Conservation (phyloP, 2,797 vertebrate species). For the Coregonus sp. region DNA sequence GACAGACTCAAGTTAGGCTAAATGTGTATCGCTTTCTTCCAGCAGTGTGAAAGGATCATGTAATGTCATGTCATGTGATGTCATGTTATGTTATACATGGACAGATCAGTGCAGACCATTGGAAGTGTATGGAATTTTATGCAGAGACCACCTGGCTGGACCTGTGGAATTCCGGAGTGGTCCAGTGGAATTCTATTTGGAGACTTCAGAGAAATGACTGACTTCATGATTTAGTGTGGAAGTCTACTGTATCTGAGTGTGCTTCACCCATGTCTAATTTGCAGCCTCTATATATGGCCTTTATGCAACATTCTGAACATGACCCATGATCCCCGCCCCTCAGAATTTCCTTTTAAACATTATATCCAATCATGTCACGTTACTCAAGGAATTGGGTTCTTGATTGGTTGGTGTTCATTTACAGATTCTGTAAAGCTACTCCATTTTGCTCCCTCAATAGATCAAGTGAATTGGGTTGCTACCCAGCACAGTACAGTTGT, state of each 20-base stretch:
- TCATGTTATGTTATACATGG: background rate
- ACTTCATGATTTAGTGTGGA: constrained; percentile 32
- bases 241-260: constrained; percentile 35
- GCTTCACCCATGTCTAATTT: constrained; percentile 62
- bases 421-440: constrained; percentile 27
- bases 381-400: constrained; percentile 35
- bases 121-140: background rate
- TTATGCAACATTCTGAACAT: constrained; percentile 61
- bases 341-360: constrained; percentile 53
- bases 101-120: background rate
- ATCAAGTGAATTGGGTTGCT: constrained; percentile 37
- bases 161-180: background rate
- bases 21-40: background rate
- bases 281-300: constrained; percentile 63
- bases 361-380: constrained; percentile 50
- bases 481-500: constrained; percentile 21
- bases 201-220: constrained; percentile 41
- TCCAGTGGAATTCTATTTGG: constrained; percentile 1
- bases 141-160: background rate
- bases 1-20: background rate
- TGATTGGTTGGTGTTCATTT: constrained; percentile 48
- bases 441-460: constrained; percentile 32
- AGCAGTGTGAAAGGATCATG: background rate
- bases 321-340: constrained; percentile 57
- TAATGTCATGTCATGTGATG: background rate